phyloP scores from a whole-genome alignment of 2,888 invertebrate species.

The Digitonthophagus gazella region DNA sequence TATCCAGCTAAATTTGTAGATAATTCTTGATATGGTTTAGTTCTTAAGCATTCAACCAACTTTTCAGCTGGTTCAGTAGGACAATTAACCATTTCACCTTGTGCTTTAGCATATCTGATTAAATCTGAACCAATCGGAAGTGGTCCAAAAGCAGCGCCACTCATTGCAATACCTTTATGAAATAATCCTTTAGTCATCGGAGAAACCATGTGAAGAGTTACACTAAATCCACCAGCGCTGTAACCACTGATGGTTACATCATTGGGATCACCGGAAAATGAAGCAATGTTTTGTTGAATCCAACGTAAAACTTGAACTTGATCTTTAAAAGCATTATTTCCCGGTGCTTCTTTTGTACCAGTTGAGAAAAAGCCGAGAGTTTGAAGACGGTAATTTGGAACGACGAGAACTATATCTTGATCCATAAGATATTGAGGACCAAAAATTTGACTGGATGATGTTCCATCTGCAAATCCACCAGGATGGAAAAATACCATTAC shows the following conservation, averaged over 20 bases:
- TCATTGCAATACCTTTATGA: conserved; percentile 68
- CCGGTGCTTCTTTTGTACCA: conserved; percentile 64
- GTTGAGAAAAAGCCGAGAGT: conserved; percentile 58
- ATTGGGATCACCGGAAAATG: conserved; percentile 68
- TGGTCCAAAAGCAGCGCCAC: conserved; percentile 60
- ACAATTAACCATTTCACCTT: conserved; percentile 62
- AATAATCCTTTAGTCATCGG: conserved; percentile 69
- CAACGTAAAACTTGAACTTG: conserved; percentile 66
- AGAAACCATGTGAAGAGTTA: conserved; percentile 58
- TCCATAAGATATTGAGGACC: conserved; percentile 66
- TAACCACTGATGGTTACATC: conserved; percentile 65
- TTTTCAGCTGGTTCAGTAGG: conserved; percentile 55
- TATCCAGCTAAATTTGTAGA: conserved; percentile 53
- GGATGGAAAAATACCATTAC: conserved; percentile 69
- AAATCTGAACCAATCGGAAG: conserved; percentile 57
- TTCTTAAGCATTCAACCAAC: conserved; percentile 62
- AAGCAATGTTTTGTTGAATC: conserved; percentile 63
- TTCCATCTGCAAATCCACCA: conserved; percentile 62
- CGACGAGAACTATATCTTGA: conserved; percentile 63
- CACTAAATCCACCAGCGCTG: conserved; percentile 52
- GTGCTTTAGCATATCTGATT: conserved; percentile 59
- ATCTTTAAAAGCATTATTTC: conserved; percentile 70
- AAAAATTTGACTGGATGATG: conserved; percentile 57
- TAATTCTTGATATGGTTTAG: conserved; percentile 53
- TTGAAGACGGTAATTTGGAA: conserved; percentile 63